These are phyloP conservation scores for Conomelus anceps DNA, from an alignment of 2,888 invertebrate genomes.

Conservation along the genomic window DNA sequence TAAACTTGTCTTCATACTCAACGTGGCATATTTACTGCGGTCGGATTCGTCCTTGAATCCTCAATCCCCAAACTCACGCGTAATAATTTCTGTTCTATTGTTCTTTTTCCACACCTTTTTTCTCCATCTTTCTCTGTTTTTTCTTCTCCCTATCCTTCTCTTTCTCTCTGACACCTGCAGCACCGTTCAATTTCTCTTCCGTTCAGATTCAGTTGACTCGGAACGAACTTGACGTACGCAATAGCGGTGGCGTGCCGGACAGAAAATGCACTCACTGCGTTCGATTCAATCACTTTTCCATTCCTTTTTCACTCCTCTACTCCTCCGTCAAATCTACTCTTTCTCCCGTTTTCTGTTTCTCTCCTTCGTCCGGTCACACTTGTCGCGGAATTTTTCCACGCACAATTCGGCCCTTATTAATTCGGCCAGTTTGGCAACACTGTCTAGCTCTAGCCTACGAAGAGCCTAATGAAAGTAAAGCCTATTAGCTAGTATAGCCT, in stretches of 20 bases:
- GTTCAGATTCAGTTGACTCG: neutral
- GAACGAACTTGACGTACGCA: neutral
- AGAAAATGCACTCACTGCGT: no score
- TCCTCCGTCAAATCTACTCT: neutral
- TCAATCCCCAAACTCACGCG: neutral
- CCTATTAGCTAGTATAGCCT: neutral
- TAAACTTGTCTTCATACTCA: neutral
- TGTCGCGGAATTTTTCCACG: neutral
- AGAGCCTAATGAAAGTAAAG: neutral
- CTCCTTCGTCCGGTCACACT: neutral
- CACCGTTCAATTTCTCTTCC: neutral
- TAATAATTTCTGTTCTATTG: neutral
- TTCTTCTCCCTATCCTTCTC: no score
- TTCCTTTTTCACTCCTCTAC: no score
- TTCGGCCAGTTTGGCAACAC: neutral
- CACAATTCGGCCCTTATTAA: neutral
- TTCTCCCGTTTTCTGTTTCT: neutral
- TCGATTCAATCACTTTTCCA: neutral
- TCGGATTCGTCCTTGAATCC: neutral
- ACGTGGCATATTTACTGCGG: no score
- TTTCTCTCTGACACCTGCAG: no score
- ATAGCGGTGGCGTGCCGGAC: neutral
- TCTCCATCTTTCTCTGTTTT: no score
- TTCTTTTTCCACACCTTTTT: neutral
- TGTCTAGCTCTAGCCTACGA: neutral